Conservation (phyloP, 1,140 invertebrate species). For the Neodiprion fabricii region DNA sequence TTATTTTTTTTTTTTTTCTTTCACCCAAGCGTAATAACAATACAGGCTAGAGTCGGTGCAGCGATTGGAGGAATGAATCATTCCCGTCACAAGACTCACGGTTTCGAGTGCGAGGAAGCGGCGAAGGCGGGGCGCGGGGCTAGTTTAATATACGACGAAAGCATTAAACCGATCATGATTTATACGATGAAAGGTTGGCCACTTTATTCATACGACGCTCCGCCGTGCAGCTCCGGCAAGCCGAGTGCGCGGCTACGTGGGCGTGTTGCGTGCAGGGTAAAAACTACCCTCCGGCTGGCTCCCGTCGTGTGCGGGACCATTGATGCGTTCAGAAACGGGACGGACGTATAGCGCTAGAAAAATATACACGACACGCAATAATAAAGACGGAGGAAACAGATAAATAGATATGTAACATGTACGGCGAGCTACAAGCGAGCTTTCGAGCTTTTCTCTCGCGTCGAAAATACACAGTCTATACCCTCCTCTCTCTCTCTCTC, state of each 20-base stretch:
- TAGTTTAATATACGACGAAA: no score
- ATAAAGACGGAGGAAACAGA: neutral
- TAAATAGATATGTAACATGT: neutral
- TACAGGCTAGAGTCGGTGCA: no score
- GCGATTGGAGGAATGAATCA: no score
- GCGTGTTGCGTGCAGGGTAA: neutral
- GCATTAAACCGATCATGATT: neutral
- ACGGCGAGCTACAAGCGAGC: neutral
- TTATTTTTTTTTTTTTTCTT: no score
- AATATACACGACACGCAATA: neutral
- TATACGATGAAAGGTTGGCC: neutral
- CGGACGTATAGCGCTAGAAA: no score
- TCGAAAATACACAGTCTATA: neutral
- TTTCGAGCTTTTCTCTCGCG: neutral
- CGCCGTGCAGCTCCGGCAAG: no score
- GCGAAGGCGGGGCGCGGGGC: no score
- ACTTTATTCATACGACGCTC: neutral
- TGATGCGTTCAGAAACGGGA: no score
- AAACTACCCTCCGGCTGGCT: neutral
- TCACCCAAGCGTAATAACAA: no score
- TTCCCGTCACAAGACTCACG: no score
- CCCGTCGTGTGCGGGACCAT: neutral
- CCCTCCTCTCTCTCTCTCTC: neutral
- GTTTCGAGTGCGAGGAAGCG: no score
- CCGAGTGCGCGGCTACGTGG: no score